Conservation (phyloP, 2,797 vertebrate species). For the Anniella stebbinsi region DNA sequence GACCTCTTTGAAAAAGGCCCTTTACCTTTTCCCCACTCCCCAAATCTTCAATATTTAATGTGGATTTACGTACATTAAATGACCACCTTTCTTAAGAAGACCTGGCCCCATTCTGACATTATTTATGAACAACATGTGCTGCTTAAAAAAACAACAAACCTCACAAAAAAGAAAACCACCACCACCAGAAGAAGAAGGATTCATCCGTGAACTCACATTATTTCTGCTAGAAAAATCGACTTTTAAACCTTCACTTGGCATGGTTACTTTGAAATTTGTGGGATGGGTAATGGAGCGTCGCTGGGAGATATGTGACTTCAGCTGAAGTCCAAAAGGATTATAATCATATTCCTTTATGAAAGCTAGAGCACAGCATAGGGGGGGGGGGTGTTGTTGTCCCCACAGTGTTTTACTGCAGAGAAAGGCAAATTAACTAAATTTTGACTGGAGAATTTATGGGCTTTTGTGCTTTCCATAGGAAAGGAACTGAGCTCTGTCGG, state of each 20-base stretch:
- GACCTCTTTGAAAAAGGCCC: constrained; percentile 82
- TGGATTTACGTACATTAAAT: constrained; percentile 86
- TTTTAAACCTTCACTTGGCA: constrained; percentile 75
- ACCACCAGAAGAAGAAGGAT: constrained; percentile 62
- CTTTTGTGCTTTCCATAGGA: constrained; percentile 21
- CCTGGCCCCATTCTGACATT: constrained; percentile 81
- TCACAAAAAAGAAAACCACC: constrained; percentile 41
- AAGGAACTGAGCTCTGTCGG: background rate
- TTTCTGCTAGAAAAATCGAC: constrained; percentile 76
- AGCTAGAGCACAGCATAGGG: constrained; percentile 25
- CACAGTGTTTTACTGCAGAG: background rate
- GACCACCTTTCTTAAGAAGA: constrained; percentile 80
- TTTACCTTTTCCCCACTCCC: constrained; percentile 54
- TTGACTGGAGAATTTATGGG: constrained; percentile 21
- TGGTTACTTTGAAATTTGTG: constrained; percentile 76
- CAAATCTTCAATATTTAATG: constrained; percentile 86
- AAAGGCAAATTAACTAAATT: constrained; percentile 40
- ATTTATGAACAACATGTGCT: constrained; percentile 78
- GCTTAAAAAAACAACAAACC: constrained; percentile 78
- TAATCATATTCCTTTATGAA: constrained; percentile 49
- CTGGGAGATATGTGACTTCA: constrained; percentile 55
- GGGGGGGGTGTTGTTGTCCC: background rate
- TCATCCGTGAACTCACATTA: constrained; percentile 75
- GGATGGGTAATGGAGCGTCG: constrained; percentile 59
- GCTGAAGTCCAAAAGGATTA: constrained; percentile 65